Evolutionary conservation across 2,888 invertebrate genomes (phyloP), one percentile per base, ranked within the genome.

Genomic region (Leptopilina myrica): DNA sequence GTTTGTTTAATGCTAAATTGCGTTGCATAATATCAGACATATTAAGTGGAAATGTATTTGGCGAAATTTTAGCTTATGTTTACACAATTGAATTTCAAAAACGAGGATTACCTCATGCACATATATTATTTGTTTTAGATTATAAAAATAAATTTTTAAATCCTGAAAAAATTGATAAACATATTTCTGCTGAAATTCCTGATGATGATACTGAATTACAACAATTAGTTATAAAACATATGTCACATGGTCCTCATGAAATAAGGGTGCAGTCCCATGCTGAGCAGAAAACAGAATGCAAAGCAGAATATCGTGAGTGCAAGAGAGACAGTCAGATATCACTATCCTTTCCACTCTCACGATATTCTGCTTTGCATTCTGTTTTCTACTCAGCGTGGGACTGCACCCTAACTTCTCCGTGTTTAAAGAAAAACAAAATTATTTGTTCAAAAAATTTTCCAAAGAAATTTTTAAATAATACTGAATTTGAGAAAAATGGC

Each of bases 181-280:
- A 90, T 6, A 90, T 92, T 8, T 80, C 79, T 6, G 90, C 91
- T 20, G 91, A 92, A 83, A 79, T 92, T 81, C 82, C 83, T 14
- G 64, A 86, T 12, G n/a, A 26, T 59, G 86, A 90, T 84, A 86
- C 86, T 14, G 77, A 78, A 8, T 79, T 92, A 5, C 79, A 84
- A 78, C 79, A 84, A n/a, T 83, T 84, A 76, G 79, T 81, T 43
- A 82, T 65, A 66, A 81, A 64, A 33, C 79, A 81, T 75, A 84
- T 89, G 88, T 87, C 89, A 59, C 91, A 91, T 85, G 89, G 90
- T 5, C 89, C 90, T 14, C 90, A 90, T 84, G 90, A 89, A 40
- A 46, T 9, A n/a, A n/a, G n/a, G n/a, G n/a, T n/a, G n/a, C n/a
- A n/a, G n/a, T n/a, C n/a, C n/a, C n/a, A n/a, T n/a, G n/a, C n/a